Percentiles rank a stretch among this genome's conserved stretches.
phyloP scores from a whole-genome alignment of 2,888 invertebrate species.

The Syrphus vitripennis region DNA sequence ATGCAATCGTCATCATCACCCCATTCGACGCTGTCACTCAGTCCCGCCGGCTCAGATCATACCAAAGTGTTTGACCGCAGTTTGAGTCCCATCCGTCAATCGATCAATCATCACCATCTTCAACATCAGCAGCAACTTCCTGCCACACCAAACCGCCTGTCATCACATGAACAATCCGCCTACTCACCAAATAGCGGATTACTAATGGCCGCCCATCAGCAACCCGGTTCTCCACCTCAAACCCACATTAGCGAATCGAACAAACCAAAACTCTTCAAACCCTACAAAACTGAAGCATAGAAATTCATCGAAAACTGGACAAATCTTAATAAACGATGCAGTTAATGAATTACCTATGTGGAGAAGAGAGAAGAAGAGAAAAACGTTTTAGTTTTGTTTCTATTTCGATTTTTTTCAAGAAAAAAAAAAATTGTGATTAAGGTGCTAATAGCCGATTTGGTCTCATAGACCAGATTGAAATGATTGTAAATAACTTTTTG shows the following conservation, averaged over 20 bases:
- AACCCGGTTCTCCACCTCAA: conserved; percentile 72
- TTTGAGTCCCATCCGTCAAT: conserved; percentile 75
- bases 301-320: neutral
- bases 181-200: conserved; percentile 70
- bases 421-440: conserved; percentile 52
- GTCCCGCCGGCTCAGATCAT: conserved; percentile 80
- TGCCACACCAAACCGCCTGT: conserved; percentile 72
- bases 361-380: neutral
- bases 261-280: conserved; percentile 88
- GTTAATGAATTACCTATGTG: too few species aligned
- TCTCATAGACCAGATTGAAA: conserved; percentile 1
- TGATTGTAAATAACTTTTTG: conserved; percentile 59
- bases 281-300: conserved; percentile 84
- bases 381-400: conserved; percentile 39
- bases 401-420: conserved; percentile 1
- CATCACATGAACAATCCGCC: conserved; percentile 60
- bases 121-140: conserved; percentile 73
- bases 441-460: conserved; percentile 50
- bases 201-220: conserved; percentile 74
- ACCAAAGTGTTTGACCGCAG: conserved; percentile 80
- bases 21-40: conserved; percentile 80
- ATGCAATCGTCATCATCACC: conserved; percentile 80
- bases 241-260: conserved; percentile 75
- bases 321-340: neutral
- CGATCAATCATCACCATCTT: conserved; percentile 59